phyloP scores from a whole-genome alignment of 2,888 invertebrate genomes.

The Penaeus monodon region DNA sequence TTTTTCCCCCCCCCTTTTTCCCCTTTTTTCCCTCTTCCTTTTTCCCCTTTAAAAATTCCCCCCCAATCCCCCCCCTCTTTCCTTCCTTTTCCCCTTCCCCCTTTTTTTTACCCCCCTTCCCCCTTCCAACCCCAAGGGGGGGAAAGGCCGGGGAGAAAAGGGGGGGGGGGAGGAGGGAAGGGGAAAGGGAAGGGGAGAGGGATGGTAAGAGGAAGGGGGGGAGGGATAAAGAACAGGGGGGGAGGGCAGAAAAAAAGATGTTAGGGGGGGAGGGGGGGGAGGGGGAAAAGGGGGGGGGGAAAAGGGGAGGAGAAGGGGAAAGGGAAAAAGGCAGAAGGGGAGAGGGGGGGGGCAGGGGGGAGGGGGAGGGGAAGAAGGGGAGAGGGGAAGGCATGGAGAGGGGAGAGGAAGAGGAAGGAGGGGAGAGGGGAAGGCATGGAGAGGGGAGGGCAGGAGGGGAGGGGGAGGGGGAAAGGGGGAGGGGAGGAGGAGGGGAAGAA shows the following conservation, averaged over 20 bases:
- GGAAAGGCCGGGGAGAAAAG: not conserved
- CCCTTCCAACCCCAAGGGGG: not conserved
- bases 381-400: not conserved
- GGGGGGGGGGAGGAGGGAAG: not conserved
- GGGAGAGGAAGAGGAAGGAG: not conserved
- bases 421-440: not conserved
- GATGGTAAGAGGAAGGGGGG: no score
- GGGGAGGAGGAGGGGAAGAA: not conserved
- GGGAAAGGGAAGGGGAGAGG: no score
- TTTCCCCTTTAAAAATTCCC: no score
- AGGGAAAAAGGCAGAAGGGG: no score
- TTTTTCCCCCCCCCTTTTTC: not conserved
- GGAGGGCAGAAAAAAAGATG: not conserved
- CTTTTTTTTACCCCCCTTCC: not conserved
- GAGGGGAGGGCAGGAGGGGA: not conserved
- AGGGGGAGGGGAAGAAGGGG: not conserved
- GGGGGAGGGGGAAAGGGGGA: not conserved
- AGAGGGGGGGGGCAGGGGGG: no score
- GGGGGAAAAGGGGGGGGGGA: rapidly evolving
- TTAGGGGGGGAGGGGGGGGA: no score
- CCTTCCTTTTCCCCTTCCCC: no score
- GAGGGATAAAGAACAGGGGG: no score
- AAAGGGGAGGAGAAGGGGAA: not conserved
- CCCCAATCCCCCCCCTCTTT: not conserved
- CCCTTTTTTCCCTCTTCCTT: no score